These are phyloP conservation scores for human (Homo sapiens) DNA, from an alignment of 2,113 vertebrate genomes.

Conservation along the genomic window GRCh38 chr12:78001501-78002000, in stretches of 20 bases:
- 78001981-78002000: neutral
- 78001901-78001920: neutral
- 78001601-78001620: neutral
- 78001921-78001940: neutral
- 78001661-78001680: neutral
- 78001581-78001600: neutral
- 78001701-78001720: neutral
- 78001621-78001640: neutral
- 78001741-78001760: neutral
- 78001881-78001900: neutral
- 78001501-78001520: neutral
- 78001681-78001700: constrained; percentile 24
- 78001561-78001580: neutral
- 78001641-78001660: neutral
- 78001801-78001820: neutral
- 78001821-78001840: neutral
- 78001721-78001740: neutral
- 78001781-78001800: neutral
- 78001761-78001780: neutral
- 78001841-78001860: neutral
- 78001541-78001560: neutral
- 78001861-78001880: neutral
- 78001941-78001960: neutral
- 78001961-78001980: neutral
- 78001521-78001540: neutral